Evolutionary conservation across 2,113 vertebrate genomes (phyloP).

Genomic region (Malurus cyaneus): DNA sequence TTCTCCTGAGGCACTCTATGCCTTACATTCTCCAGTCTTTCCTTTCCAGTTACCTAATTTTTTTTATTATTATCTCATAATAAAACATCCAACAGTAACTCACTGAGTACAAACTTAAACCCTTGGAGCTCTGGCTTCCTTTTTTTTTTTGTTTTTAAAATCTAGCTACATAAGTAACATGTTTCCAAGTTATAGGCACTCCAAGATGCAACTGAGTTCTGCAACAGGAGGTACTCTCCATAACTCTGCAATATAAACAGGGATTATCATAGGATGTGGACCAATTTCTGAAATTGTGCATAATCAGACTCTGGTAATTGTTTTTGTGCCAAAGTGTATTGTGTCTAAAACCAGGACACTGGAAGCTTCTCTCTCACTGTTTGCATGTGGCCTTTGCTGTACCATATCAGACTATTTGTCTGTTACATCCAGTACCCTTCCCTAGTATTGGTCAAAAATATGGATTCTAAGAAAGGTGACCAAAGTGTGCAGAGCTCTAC

Average conservation of each 20-base stretch:
- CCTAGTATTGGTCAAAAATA: background rate
- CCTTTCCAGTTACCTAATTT: background rate
- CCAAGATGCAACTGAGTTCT: background rate
- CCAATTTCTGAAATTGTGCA: background rate
- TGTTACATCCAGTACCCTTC: background rate
- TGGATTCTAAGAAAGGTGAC: background rate
- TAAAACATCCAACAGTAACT: background rate
- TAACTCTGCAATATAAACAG: background rate
- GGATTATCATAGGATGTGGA: background rate
- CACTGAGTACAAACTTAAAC: background rate
- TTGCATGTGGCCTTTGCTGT: background rate
- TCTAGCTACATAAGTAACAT: background rate
- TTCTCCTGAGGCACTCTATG: background rate
- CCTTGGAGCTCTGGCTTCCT: background rate
- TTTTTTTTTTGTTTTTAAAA: background rate
- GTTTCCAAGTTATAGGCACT: background rate
- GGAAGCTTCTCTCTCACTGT: background rate
- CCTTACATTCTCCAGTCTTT: background rate
- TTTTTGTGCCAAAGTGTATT: background rate
- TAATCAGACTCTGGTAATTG: background rate
- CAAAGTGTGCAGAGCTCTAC: accelerated
- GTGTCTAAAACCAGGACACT: background rate
- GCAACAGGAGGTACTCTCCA: background rate
- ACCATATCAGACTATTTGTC: background rate
- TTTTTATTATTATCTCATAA: background rate